Evolutionary conservation across 2,113 vertebrate species (phyloP).

Genomic region (Microtus richardsoni): DNA sequence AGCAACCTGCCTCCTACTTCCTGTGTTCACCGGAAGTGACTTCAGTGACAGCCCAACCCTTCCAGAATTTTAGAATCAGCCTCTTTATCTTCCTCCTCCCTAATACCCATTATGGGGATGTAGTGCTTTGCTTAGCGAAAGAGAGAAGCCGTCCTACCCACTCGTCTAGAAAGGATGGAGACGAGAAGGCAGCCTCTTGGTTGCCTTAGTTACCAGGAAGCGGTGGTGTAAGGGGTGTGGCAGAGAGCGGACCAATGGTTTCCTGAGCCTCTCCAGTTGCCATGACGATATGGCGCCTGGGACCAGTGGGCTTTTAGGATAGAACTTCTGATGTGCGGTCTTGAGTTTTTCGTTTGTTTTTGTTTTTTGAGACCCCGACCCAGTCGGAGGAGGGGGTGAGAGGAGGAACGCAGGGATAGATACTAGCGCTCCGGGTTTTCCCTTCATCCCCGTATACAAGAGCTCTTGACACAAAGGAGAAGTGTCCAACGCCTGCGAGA

Average conservation of each 20-base stretch:
- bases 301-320: constrained; percentile 27
- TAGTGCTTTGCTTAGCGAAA: neutral
- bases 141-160: neutral
- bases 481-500: neutral
- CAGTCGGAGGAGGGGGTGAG: neutral
- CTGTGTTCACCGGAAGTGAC: constrained; percentile 55
- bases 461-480: neutral
- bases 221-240: constrained; percentile 31
- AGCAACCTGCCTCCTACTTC: constrained; percentile 71
- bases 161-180: constrained; percentile 2
- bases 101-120: neutral
- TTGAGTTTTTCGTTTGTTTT: neutral
- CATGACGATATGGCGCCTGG: neutral
- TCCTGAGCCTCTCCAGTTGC: constrained; percentile 44
- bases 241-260: neutral
- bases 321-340: neutral
- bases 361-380: neutral
- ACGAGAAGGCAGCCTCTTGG: neutral
- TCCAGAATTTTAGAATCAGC: neutral
- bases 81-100: neutral
- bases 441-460: neutral
- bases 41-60: neutral
- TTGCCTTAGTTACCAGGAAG: constrained; percentile 53
- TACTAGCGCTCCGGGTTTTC: neutral
- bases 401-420: neutral